Evolutionary conservation across 2,797 vertebrate genomes (phyloP).

Genomic region (Gallinago nigripennis): DNA sequence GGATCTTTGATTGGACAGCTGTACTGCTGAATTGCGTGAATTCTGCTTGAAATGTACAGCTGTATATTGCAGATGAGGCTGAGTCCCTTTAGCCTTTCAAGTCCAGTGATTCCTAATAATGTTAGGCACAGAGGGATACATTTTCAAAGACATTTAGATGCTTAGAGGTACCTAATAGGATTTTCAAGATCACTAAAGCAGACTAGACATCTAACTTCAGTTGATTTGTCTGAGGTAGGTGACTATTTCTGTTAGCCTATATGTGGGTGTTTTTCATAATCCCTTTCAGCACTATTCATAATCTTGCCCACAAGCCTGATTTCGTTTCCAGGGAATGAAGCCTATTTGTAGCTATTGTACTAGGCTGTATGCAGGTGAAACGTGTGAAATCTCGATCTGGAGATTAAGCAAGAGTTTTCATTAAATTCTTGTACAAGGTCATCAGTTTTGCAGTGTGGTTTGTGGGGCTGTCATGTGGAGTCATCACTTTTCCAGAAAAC

Average conservation of each 20-base stretch:
- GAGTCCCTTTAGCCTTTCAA: neutral
- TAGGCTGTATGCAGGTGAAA: neutral
- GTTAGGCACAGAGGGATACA: neutral
- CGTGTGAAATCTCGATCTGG: neutral
- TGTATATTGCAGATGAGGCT: neutral
- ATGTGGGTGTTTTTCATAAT: neutral
- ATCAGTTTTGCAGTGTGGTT: neutral
- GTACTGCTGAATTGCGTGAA: neutral
- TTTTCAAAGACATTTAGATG: slow-evolving; percentile 17
- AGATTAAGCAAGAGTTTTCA: neutral
- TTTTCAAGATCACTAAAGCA: neutral
- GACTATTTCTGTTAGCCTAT: neutral
- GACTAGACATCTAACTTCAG: neutral
- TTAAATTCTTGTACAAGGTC: neutral
- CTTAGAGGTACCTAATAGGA: neutral
- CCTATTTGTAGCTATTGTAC: neutral
- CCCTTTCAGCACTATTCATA: neutral
- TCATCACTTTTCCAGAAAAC: slow-evolving; percentile 4
- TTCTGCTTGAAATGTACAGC: neutral
- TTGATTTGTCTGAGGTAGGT: neutral
- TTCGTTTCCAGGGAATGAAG: neutral
- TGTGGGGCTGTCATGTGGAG: neutral
- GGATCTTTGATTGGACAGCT: neutral
- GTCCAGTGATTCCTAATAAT: neutral
- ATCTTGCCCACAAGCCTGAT: neutral